phyloP scores from a whole-genome alignment of 2,113 vertebrate genomes.

The Daubentonia madagascariensis region DNA sequence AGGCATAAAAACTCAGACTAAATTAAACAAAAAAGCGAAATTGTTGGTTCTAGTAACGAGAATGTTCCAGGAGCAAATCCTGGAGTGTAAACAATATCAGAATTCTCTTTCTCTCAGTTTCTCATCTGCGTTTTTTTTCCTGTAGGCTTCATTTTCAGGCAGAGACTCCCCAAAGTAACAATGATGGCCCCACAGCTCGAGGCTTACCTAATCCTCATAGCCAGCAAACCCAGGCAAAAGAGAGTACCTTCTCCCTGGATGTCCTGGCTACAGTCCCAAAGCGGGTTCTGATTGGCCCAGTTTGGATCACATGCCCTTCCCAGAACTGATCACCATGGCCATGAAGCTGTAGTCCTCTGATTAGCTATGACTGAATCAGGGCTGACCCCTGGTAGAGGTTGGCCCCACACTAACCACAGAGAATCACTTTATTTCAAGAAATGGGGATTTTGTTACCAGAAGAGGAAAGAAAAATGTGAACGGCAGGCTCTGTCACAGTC shows the following conservation, averaged over 20 bases:
- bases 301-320: not conserved
- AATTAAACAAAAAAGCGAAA: slow-evolving; percentile 23
- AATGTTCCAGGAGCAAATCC: not conserved
- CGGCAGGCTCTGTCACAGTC: not conserved
- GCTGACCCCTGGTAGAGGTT: not conserved
- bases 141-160: not conserved
- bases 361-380: not conserved
- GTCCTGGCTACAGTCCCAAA: not conserved
- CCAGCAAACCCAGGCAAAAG: not conserved
- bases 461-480: not conserved
- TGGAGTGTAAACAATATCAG: not conserved
- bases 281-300: not conserved
- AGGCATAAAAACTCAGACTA: slow-evolving; percentile 33
- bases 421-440: not conserved
- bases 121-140: not conserved
- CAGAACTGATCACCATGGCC: not conserved
- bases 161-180: not conserved
- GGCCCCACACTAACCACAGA: not conserved
- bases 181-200: not conserved
- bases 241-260: not conserved
- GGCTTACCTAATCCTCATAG: not conserved
- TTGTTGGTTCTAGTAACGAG: not conserved
- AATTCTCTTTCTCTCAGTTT: not conserved
- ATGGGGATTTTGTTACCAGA: not conserved
- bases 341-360: not conserved